Conservation (phyloP, 2,797 vertebrate genomes). For the Gymnoscopelus microlampas region DNA sequence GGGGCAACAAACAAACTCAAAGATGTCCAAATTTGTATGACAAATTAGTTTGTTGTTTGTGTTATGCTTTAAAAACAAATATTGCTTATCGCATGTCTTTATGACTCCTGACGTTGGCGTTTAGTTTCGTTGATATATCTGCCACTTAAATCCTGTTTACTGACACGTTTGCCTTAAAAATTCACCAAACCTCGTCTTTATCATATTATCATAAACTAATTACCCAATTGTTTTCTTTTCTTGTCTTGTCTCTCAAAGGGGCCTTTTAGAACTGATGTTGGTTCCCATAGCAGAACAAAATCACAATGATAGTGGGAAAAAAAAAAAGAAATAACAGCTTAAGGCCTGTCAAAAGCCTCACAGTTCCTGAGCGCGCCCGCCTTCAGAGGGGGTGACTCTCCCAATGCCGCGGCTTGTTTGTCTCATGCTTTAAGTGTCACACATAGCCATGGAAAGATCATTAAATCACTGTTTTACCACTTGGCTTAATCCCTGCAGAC, state of each 20-base stretch:
- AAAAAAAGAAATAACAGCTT: constrained; percentile 71
- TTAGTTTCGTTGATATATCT: not conserved
- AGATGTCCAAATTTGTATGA: too few relatives aligned
- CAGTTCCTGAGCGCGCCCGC: constrained; percentile 72
- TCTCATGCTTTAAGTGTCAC: constrained; percentile 81
- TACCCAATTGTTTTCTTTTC: constrained; percentile 64
- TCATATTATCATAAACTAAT: constrained; percentile 61
- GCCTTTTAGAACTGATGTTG: constrained; percentile 65
- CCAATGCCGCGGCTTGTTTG: constrained; percentile 78
- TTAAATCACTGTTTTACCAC: constrained; percentile 89
- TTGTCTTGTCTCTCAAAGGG: constrained; percentile 65
- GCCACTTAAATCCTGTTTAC: constrained; percentile 14
- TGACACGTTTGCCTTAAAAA: constrained; percentile 38
- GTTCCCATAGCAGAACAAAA: constrained; percentile 74
- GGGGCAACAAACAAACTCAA: too few relatives aligned
- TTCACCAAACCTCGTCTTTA: constrained; percentile 43
- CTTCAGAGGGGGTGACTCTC: constrained; percentile 78
- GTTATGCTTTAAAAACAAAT: too few relatives aligned
- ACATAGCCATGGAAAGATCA: constrained; percentile 84
- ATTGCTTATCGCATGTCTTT: too few relatives aligned
- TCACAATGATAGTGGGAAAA: constrained; percentile 64
- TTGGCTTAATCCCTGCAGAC: constrained; percentile 81
- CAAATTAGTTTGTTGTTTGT: too few relatives aligned
- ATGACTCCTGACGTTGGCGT: too few relatives aligned
- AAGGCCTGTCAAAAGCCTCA: constrained; percentile 76